Base-by-base conservation (phyloP, 2,888 invertebrate species). In the Scelioninae gen. 1 region DNA sequence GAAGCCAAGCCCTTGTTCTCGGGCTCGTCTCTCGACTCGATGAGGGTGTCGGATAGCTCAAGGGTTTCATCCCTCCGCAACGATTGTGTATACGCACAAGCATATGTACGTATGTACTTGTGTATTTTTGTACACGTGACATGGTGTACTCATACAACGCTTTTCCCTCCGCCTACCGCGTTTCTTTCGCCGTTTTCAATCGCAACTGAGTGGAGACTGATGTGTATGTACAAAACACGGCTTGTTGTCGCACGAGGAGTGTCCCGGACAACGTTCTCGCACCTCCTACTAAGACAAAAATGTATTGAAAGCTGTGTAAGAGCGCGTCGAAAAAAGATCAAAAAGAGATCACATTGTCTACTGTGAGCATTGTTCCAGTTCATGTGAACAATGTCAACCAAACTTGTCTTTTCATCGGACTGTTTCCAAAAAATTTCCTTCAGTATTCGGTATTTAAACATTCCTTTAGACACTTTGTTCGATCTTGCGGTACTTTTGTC, bases 41-140 rank as follows among this genome's bases (percentile, higher is more conserved):
- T 85, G 84, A 88, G 88, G 88, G 89, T 88, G 89, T 88, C 89
- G 88, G 85, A 84, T 89, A 84, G 79, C 86, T 88, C 87, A 87
- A 89, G 89, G 90, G 89, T 88, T 88, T 88, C 88, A 72, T 49
- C 62, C 78, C 65, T 49, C 32, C 15, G 0, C 47, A n/a, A n/a
- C n/a, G n/a, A n/a, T n/a, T n/a, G n/a, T n/a, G n/a, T n/a, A n/a
- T n/a, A n/a, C n/a, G n/a, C n/a, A n/a, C n/a, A n/a, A n/a, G n/a
- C n/a, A n/a, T n/a, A n/a, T n/a, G n/a, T n/a, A n/a, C n/a, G n/a
- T n/a, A n/a, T n/a, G n/a, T n/a, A n/a, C n/a, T n/a, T n/a, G n/a
- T n/a, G n/a, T n/a, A n/a, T n/a, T n/a, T n/a, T n/a, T n/a, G n/a
- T n/a, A n/a, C n/a, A n/a, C n/a, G n/a, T n/a, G n/a, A n/a, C n/a